Base-by-base conservation (phyloP, 1,140 invertebrate species). In the Caenorhabditis inopinata region DNA sequence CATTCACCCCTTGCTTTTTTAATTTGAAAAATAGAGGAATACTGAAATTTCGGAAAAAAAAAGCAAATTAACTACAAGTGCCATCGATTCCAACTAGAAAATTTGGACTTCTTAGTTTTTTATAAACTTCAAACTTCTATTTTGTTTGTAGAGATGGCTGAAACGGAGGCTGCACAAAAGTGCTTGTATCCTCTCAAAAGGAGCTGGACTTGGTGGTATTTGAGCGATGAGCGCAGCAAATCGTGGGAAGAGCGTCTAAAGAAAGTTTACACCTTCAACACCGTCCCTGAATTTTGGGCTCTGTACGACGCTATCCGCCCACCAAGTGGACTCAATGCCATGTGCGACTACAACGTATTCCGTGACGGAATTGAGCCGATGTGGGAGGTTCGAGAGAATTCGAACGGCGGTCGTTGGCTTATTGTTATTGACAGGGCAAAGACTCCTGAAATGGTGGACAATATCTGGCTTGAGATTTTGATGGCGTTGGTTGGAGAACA, bases 211-310 rank as follows among this genome's bases (percentile, higher is more conserved):
- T 91, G 98, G 48, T 99, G 96, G 96, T 99, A 95, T 90, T 97
- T 93, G 88, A 96, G 97, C 89, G 94, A 93, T 87, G 94, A 97
- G 89, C 93, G 93, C 85, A 92, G 91, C 78, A 94, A 94, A 88
- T 87, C 91, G 48, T 99, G 96, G 97, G 93, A 95, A 89, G 94
- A 96, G 83, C 96, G 96, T 90, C 92, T 96, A 83, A 93, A 94
- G 85, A 93, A 96, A 90, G 93, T 99, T 27, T 94, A 94, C 49
- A 93, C 93, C 80, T 96, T 99, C 90, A 92, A 94, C 88, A 97
- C 95, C 29, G 95, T 97, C 29, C 96, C 99, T 92, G 96, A 98
- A 90, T 99, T 99, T 89, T 99, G 97, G 97, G 95, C 94, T 42
- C 82, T 84, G 27, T 85, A 85, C 75, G 62, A 97, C 89, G 95